These are phyloP conservation scores for Phortica variegata DNA, from an alignment of 1,140 invertebrate species.

Conservation along the genomic window DNA sequence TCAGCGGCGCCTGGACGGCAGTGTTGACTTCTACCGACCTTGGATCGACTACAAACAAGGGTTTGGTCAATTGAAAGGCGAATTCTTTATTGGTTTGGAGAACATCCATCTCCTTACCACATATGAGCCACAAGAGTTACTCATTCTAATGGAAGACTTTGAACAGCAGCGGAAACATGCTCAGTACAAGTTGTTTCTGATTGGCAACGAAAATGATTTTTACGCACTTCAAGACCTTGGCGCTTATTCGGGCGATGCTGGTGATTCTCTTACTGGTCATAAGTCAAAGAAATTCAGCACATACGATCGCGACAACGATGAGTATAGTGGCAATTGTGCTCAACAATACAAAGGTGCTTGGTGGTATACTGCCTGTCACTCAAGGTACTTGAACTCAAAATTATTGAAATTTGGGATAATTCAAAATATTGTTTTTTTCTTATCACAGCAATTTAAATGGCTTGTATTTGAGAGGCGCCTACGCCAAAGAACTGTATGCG, in stretches of 20 bases:
- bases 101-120: slow-evolving; percentile 23
- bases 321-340: slow-evolving; percentile 67
- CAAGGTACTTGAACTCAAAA: slow-evolving; percentile 13
- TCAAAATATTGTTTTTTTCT: slow-evolving; percentile 4
- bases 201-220: slow-evolving; percentile 64
- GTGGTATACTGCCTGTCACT: slow-evolving; percentile 62
- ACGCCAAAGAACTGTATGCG: slow-evolving; percentile 15
- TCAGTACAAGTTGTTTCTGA: slow-evolving; percentile 64
- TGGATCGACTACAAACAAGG: slow-evolving; percentile 24
- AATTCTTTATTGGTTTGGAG: slow-evolving; percentile 29
- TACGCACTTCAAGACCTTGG: slow-evolving; percentile 66
- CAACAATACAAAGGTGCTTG: slow-evolving; percentile 63
- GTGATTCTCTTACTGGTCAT: slow-evolving; percentile 68
- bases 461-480: too few species aligned
- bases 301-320: slow-evolving; percentile 70
- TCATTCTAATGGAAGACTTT: slow-evolving; percentile 66
- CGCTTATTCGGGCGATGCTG: slow-evolving; percentile 66
- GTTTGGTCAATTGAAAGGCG: slow-evolving; percentile 23
- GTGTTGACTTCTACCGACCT: slow-evolving; percentile 16
- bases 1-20: slow-evolving; percentile 22
- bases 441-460: slow-evolving; percentile 31
- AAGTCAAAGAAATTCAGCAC: slow-evolving; percentile 71
- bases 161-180: slow-evolving; percentile 60
- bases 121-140: slow-evolving; percentile 19
- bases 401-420: neutral